These are phyloP conservation scores for Icerya purchasi DNA, from an alignment of 2,888 invertebrate genomes.

Conservation along the genomic window DNA sequence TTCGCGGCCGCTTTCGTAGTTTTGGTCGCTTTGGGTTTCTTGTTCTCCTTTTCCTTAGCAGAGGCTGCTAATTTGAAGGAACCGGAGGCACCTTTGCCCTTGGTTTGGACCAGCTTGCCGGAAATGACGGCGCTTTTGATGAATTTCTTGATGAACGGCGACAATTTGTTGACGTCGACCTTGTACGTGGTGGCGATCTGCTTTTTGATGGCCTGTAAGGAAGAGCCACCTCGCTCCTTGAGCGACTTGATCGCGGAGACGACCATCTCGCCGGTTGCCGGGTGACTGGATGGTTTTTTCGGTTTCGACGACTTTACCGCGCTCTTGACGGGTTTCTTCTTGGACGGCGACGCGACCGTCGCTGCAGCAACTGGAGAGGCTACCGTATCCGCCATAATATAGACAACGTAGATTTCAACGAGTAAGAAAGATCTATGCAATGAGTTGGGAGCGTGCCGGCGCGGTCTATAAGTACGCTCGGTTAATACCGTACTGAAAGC, in stretches of 20 bases:
- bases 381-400: too few relatives aligned
- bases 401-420: too few relatives aligned
- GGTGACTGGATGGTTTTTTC: conserved; percentile 27
- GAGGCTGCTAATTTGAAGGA: conserved; percentile 7
- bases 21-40: too few relatives aligned
- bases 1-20: conserved; percentile 22
- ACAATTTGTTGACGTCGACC: conserved; percentile 34
- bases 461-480: too few relatives aligned
- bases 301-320: conserved; percentile 12
- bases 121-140: conserved; percentile 33
- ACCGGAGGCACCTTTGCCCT: conserved; percentile 24
- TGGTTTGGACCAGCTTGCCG: conserved; percentile 32
- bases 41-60: neutral
- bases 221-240: conserved; percentile 37
- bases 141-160: conserved; percentile 36
- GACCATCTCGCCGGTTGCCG: conserved; percentile 34
- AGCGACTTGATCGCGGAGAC: conserved; percentile 30
- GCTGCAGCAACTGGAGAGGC: conserved; percentile 17
- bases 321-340: conserved; percentile 17
- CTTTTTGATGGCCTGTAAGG: conserved; percentile 37
- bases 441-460: too few relatives aligned
- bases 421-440: too few relatives aligned
- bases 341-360: conserved; percentile 16
- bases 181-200: conserved; percentile 37
- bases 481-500: too few relatives aligned